phyloP scores from a whole-genome alignment of 2,113 vertebrate species.

The Phylloscopus trochiloides region DNA sequence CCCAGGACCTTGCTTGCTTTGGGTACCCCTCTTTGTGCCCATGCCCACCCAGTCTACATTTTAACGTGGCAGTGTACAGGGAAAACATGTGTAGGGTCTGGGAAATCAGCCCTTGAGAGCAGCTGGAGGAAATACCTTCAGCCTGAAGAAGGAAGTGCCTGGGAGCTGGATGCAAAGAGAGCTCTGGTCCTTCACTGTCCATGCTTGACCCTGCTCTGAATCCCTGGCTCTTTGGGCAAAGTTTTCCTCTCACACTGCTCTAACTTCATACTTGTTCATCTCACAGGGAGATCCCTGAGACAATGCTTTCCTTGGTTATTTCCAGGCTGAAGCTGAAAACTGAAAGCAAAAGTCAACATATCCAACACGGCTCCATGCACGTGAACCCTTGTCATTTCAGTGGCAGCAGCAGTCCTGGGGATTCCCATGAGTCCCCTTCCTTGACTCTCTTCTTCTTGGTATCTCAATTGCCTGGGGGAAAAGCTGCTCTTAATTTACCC shows the following conservation, averaged over 20 bases:
- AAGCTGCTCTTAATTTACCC: not conserved
- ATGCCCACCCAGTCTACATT: not conserved
- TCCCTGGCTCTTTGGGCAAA: not conserved
- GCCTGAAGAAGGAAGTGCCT: not conserved
- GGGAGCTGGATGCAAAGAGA: not conserved
- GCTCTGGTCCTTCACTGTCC: not conserved
- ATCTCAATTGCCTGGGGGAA: not conserved
- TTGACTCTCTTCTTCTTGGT: not conserved
- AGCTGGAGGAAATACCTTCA: not conserved
- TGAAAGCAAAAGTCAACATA: not conserved
- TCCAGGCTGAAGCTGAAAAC: not conserved
- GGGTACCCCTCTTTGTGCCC: not conserved
- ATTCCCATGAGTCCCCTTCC: not conserved
- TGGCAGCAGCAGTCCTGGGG: not conserved
- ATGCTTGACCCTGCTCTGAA: not conserved
- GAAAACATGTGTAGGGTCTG: fast-evolving
- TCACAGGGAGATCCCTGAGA: not conserved
- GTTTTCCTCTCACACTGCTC: not conserved
- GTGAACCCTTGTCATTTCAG: not conserved
- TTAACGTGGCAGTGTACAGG: not conserved
- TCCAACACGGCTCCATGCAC: fast-evolving
- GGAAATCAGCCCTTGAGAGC: not conserved
- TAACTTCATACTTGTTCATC: not conserved
- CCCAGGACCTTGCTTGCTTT: not conserved
- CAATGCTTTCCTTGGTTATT: not conserved